Conservation (phyloP, 1,140 invertebrate species). For the Luehdorfia chinensis region DNA sequence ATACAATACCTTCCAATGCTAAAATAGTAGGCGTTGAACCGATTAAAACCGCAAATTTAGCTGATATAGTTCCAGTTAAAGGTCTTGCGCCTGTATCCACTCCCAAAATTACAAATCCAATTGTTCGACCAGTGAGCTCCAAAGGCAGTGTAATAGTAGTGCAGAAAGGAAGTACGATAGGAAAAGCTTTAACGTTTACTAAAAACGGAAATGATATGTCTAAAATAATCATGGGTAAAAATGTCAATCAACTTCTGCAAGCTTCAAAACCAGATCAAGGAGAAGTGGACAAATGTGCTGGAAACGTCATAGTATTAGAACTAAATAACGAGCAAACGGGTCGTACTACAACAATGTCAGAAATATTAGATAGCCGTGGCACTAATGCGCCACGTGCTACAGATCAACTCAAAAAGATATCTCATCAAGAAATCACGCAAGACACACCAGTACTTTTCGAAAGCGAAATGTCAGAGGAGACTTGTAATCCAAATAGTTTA, state of each 20-base stretch:
- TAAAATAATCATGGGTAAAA: constrained; percentile 74
- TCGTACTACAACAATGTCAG: constrained; percentile 60
- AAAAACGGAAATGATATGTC: constrained; percentile 71
- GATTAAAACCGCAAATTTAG: constrained; percentile 69
- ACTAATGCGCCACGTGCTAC: constrained; percentile 23
- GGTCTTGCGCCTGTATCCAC: constrained; percentile 48
- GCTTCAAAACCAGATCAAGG: constrained; percentile 59
- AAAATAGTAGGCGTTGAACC: constrained; percentile 60
- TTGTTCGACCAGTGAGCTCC: constrained; percentile 52
- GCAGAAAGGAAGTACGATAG: constrained; percentile 63
- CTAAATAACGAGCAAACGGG: constrained; percentile 69
- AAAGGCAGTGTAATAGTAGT: constrained; percentile 73
- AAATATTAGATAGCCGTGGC: constrained; percentile 62
- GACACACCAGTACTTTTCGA: constrained; percentile 77
- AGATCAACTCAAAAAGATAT: constrained; percentile 39
- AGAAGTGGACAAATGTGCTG: constrained; percentile 46
- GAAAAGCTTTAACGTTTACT: constrained; percentile 66
- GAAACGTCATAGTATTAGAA: constrained; percentile 70
- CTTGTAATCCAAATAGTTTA: constrained; percentile 65
- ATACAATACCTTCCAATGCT: constrained; percentile 40
- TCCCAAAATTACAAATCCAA: constrained; percentile 62
- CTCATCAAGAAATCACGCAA: constrained; percentile 66
- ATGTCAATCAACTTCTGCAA: constrained; percentile 67
- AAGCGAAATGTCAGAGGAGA: constrained; percentile 60
- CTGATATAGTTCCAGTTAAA: constrained; percentile 66